Evolutionary conservation across 2,888 invertebrate genomes (phyloP).

Genomic region (Dioctria linearis): DNA sequence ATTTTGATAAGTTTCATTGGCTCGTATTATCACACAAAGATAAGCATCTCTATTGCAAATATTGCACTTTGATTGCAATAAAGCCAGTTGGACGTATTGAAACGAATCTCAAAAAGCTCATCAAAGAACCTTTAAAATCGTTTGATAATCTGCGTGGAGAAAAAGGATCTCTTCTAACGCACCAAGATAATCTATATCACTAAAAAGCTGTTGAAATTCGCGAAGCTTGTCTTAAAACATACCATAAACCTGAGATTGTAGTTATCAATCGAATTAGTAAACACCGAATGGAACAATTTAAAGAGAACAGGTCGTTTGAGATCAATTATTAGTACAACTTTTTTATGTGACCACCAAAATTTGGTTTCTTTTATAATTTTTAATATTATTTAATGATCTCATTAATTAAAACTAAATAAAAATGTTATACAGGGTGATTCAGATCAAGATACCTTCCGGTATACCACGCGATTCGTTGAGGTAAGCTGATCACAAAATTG

Average conservation of each 20-base stretch:
- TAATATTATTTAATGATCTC: too few relatives aligned
- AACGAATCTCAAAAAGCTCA: neutral
- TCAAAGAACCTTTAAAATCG: neutral
- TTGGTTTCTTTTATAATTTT: too few relatives aligned
- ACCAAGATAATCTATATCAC: neutral
- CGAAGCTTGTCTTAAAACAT: neutral
- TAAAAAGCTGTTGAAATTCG: neutral
- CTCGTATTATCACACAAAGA: conserved; percentile 10
- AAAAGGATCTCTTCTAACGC: neutral
- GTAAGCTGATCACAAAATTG: too few relatives aligned
- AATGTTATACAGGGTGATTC: too few relatives aligned
- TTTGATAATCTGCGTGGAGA: neutral
- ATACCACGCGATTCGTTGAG: too few relatives aligned
- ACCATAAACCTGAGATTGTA: neutral
- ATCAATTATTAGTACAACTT: too few relatives aligned
- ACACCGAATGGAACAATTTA: neutral
- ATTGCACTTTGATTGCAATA: neutral
- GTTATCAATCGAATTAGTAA: neutral
- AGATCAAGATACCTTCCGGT: too few relatives aligned
- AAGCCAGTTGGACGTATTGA: neutral
- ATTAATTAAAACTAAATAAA: too few relatives aligned
- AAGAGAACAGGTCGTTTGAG: neutral
- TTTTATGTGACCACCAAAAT: too few relatives aligned
- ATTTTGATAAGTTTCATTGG: neutral
- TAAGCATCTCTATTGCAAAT: neutral